Conservation (phyloP, 2,888 invertebrate species). For the Hylaea fasciaria region DNA sequence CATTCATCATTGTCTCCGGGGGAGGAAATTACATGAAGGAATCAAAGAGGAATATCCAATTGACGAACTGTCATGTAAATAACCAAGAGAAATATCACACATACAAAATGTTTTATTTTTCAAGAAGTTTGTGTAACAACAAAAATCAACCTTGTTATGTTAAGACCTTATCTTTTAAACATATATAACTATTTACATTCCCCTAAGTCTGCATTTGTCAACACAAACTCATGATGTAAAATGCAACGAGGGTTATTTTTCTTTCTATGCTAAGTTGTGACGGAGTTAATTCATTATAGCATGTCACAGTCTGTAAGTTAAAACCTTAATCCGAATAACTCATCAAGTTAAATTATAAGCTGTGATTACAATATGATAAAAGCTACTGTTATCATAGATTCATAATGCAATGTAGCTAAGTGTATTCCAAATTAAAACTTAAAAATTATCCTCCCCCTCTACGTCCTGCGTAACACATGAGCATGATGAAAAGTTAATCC, state of each 20-base stretch:
- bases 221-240: slow-evolving; percentile 82
- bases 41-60: slow-evolving; percentile 6
- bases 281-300: slow-evolving; percentile 78
- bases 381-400: slow-evolving; percentile 79
- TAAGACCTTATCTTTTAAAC: slow-evolving; percentile 82
- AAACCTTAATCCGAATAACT: slow-evolving; percentile 74
- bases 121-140: slow-evolving; percentile 84
- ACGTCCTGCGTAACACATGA: slow-evolving; percentile 56
- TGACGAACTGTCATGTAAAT: slow-evolving; percentile 51
- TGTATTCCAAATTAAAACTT: slow-evolving; percentile 74
- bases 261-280: slow-evolving; percentile 82
- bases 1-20: slow-evolving; percentile 30
- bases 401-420: slow-evolving; percentile 70
- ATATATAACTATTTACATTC: slow-evolving; percentile 84
- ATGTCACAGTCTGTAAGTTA: slow-evolving; percentile 76
- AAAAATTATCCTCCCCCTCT: slow-evolving; percentile 76
- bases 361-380: slow-evolving; percentile 76
- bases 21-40: slow-evolving; percentile 36
- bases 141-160: slow-evolving; percentile 84
- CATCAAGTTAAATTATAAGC: slow-evolving; percentile 76
- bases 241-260: slow-evolving; percentile 82
- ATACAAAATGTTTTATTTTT: slow-evolving; percentile 85
- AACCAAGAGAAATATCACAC: slow-evolving; percentile 78
- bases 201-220: slow-evolving; percentile 80
- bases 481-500: slow-evolving; percentile 50